phyloP scores from a whole-genome alignment of 2,797 vertebrate species.

The Antennarius maculatus region DNA sequence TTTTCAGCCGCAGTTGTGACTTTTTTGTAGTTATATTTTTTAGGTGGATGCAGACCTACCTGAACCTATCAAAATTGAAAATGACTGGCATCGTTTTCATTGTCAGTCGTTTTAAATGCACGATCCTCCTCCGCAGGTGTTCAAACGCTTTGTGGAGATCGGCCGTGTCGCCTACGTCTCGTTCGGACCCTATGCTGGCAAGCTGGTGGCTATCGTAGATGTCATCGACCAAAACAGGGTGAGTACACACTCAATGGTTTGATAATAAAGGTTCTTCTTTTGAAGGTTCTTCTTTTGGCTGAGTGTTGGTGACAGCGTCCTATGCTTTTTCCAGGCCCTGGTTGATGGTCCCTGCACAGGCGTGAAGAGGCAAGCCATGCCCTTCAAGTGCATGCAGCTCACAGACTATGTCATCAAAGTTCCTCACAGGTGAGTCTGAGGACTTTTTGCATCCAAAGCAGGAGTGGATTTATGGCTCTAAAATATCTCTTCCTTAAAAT shows the following conservation, averaged over 20 bases:
- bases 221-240: conserved; percentile 98
- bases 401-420: conserved; percentile 97
- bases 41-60: too few relatives aligned
- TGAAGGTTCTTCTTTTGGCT: rapidly evolving
- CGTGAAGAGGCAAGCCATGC: conserved; percentile 94
- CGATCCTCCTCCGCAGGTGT: conserved; percentile 82
- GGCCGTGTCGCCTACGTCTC: conserved; percentile 94
- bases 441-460: too few relatives aligned
- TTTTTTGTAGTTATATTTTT: rapidly evolving
- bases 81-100: rapidly evolving
- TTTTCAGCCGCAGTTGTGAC: rapidly evolving
- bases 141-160: conserved; percentile 96
- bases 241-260: conserved; percentile 7
- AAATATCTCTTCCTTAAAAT: too few relatives aligned
- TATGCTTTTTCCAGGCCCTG: conserved; percentile 83
- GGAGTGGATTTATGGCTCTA: too few relatives aligned
- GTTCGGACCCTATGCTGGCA: conserved; percentile 93
- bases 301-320: not conserved
- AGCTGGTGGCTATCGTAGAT: conserved; percentile 95
- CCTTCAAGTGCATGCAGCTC: conserved; percentile 99
- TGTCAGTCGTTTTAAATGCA: not conserved
- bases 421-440: conserved; percentile 88
- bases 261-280: rapidly evolving
- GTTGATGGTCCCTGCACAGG: conserved; percentile 94
- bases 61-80: not conserved